Evolutionary conservation across 2,888 invertebrate species (phyloP).

Genomic region (Nyleta sp.): DNA sequence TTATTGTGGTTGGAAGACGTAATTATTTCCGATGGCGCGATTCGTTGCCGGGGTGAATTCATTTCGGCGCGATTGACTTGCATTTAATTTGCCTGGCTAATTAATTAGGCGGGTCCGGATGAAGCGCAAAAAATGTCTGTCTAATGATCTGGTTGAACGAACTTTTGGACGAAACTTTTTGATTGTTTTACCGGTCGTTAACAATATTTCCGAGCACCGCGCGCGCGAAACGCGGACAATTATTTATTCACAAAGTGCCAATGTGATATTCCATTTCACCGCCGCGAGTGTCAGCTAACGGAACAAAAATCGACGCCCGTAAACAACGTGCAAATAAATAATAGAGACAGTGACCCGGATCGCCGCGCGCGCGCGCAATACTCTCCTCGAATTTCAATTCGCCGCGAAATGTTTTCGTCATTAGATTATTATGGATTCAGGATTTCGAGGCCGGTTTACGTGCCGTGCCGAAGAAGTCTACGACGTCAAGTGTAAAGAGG

Average conservation of each 20-base stretch:
- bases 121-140: neutral
- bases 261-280: slow-evolving; percentile 16
- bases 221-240: too few relatives aligned
- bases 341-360: slow-evolving; percentile 18
- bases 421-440: slow-evolving; percentile 67
- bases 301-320: slow-evolving; percentile 33
- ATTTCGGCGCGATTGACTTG: slow-evolving; percentile 6
- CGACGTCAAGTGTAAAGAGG: slow-evolving; percentile 59
- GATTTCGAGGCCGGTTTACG: slow-evolving; percentile 53
- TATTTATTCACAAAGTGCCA: slow-evolving; percentile 16
- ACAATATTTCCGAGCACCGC: too few relatives aligned
- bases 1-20: slow-evolving; percentile 3
- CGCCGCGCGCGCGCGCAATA: slow-evolving; percentile 1
- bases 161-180: neutral
- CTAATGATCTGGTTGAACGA: too few relatives aligned
- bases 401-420: slow-evolving; percentile 1
- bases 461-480: slow-evolving; percentile 58
- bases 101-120: neutral
- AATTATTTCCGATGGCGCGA: slow-evolving; percentile 21
- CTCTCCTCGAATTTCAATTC: slow-evolving; percentile 18
- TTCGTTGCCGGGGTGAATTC: slow-evolving; percentile 11
- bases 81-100: too few relatives aligned
- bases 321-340: slow-evolving; percentile 27
- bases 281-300: slow-evolving; percentile 16
- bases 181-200: neutral